A percentile compares a stretch with the other conserved stretches of the same genome.
phyloP scores from a whole-genome alignment of 2,113 vertebrate species.

The Coryphaenoides rupestris region DNA sequence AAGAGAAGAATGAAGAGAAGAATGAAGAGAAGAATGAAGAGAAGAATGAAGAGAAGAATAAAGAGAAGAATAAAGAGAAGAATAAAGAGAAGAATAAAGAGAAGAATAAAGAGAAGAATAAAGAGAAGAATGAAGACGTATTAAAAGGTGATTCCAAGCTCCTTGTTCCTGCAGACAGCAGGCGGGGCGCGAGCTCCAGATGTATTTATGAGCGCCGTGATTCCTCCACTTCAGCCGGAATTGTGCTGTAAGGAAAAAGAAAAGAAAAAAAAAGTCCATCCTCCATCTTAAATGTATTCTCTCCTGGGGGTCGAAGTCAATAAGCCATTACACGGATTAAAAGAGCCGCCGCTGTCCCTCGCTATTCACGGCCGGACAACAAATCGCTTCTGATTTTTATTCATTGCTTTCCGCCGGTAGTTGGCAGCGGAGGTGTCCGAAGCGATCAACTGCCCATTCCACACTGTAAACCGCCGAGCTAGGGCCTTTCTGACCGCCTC shows the following conservation, averaged over 20 bases:
- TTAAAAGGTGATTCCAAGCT: conserved; percentile 11
- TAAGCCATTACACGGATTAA: conserved; percentile 72
- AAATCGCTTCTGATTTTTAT: conserved; percentile 81
- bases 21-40: too few species aligned
- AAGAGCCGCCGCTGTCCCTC: conserved; percentile 52
- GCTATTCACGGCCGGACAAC: conserved; percentile 54
- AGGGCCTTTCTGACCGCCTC: conserved; percentile 55
- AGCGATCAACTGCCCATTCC: conserved; percentile 63
- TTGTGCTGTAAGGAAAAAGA: conserved; percentile 56
- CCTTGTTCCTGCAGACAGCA: conserved; percentile 5
- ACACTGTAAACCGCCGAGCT: conserved; percentile 52
- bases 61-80: too few species aligned
- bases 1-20: too few species aligned
- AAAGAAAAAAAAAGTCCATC: conserved; percentile 42
- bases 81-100: too few species aligned
- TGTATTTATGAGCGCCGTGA: conserved; percentile 30
- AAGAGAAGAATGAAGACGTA: too few species aligned
- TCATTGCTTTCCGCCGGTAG: conserved; percentile 75
- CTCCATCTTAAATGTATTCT: conserved; percentile 50
- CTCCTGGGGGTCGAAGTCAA: conserved; percentile 70
- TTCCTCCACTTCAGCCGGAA: conserved; percentile 24
- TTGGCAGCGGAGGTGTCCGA: conserved; percentile 70
- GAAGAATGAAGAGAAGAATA: too few species aligned
- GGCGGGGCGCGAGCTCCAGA: conserved; percentile 34
- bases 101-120: too few species aligned